Percentiles rank a stretch among this genome's conserved stretches.
phyloP scores from a whole-genome alignment of 2,888 invertebrate species.

The Mongoloraphidia duomilia region DNA sequence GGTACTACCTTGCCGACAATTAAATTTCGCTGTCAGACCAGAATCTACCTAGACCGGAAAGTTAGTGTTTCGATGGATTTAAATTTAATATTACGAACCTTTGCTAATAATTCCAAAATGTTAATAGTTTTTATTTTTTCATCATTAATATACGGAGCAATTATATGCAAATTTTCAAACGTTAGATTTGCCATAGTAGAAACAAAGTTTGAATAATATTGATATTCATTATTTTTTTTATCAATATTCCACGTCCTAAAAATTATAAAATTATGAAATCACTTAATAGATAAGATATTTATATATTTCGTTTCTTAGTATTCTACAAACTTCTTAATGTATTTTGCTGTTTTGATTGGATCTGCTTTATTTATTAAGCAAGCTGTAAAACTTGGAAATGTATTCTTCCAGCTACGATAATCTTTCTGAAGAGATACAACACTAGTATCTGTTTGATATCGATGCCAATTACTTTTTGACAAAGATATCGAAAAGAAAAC shows the following conservation, averaged over 20 bases:
- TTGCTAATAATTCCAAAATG: conserved; percentile 30
- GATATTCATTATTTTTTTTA: conserved; percentile 27
- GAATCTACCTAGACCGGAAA: too few species aligned
- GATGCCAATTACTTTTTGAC: conserved; percentile 36
- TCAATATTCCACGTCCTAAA: conserved; percentile 30
- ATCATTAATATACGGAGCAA: conserved; percentile 30
- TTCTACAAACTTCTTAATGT: conserved; percentile 23
- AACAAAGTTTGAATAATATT: conserved; percentile 33
- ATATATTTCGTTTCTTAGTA: not conserved
- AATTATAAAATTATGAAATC: conserved; percentile 2
- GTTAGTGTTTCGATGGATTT: too few species aligned
- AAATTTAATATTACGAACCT: conserved; percentile 27
- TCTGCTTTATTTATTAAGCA: conserved; percentile 33
- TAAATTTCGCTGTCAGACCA: not conserved
- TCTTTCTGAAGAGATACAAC: conserved; percentile 49
- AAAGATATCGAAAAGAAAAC: conserved; percentile 32
- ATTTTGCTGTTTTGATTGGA: conserved; percentile 21
- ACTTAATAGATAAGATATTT: not conserved
- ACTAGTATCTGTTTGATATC: conserved; percentile 44
- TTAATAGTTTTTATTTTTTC: conserved; percentile 28
- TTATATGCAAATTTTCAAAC: conserved; percentile 26
- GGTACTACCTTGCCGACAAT: too few species aligned
- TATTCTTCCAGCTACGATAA: conserved; percentile 43
- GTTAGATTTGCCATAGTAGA: conserved; percentile 32
- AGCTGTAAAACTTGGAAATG: conserved; percentile 40